Evolutionary conservation across 1,140 invertebrate species (phyloP).

Genomic region (Myzus persicae): DNA sequence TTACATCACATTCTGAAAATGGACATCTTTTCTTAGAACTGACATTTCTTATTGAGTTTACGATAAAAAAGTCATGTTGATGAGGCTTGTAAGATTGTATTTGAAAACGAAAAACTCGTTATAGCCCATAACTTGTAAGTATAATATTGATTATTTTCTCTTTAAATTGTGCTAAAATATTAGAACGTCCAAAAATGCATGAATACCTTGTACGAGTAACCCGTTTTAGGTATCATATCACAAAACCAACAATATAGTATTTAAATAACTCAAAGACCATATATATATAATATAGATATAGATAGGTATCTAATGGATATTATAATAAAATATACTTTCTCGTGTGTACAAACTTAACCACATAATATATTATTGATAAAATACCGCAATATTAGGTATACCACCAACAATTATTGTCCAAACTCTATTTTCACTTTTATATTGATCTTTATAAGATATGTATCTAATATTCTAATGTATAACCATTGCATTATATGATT

Average conservation of each 20-base stretch:
- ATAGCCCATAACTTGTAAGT: not conserved
- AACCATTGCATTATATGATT: not conserved
- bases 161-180: not conserved
- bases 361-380: not conserved
- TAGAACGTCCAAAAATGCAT: not conserved
- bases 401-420: not conserved
- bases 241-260: not conserved
- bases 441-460: not conserved
- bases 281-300: not conserved
- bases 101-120: not conserved
- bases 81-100: not conserved
- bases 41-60: not conserved
- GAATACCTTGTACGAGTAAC: not conserved
- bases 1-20: not conserved
- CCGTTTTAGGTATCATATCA: not conserved
- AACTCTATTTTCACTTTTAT: not conserved
- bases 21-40: not conserved
- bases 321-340: conserved; percentile 14
- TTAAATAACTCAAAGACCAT: not conserved
- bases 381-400: conserved; percentile 8
- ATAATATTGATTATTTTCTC: not conserved
- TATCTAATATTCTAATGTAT: too few species aligned
- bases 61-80: not conserved
- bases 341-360: not conserved
- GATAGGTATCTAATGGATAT: not conserved